Evolutionary conservation across 2,113 vertebrate species (phyloP).

Genomic region (Zeus faber): DNA sequence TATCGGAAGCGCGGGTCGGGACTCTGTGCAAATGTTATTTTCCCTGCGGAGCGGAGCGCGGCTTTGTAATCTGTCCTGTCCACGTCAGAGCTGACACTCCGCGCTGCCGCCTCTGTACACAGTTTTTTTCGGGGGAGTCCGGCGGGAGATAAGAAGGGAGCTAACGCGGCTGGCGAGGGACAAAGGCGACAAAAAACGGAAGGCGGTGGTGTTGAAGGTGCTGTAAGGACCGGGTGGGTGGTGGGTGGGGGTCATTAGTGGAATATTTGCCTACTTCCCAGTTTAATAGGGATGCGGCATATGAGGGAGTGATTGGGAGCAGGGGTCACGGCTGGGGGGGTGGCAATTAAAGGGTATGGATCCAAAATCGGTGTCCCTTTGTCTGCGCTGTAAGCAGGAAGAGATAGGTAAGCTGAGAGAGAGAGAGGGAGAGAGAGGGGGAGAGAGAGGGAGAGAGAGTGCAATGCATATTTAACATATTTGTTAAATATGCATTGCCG

Average conservation of each 20-base stretch:
- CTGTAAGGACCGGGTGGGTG: too few species aligned
- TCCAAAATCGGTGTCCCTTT: constrained; percentile 56
- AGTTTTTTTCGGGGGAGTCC: constrained; percentile 3
- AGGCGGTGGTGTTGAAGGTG: too few species aligned
- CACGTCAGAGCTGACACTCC: not conserved
- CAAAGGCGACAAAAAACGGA: too few species aligned
- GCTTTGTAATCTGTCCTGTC: too few species aligned
- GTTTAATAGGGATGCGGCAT: constrained; percentile 77
- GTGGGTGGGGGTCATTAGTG: constrained; percentile 80
- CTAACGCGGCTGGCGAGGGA: constrained; percentile 44
- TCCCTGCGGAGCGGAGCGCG: too few species aligned
- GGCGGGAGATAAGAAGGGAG: constrained; percentile 43
- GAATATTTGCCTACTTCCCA: constrained; percentile 80
- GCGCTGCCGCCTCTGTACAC: not conserved
- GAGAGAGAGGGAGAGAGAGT: constrained; percentile 50
- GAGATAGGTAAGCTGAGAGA: constrained; percentile 55
- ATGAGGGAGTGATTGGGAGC: constrained; percentile 73
- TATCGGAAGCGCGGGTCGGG: too few species aligned
- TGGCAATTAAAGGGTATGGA: constrained; percentile 76
- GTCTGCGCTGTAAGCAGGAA: constrained; percentile 48
- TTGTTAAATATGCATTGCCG: too few species aligned
- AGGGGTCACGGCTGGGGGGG: constrained; percentile 76
- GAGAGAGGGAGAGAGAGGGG: too few species aligned
- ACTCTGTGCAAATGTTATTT: too few species aligned
- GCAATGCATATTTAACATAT: constrained; percentile 46